phyloP scores from a whole-genome alignment of 1,140 invertebrate species.

The Asbolus verrucosus region DNA sequence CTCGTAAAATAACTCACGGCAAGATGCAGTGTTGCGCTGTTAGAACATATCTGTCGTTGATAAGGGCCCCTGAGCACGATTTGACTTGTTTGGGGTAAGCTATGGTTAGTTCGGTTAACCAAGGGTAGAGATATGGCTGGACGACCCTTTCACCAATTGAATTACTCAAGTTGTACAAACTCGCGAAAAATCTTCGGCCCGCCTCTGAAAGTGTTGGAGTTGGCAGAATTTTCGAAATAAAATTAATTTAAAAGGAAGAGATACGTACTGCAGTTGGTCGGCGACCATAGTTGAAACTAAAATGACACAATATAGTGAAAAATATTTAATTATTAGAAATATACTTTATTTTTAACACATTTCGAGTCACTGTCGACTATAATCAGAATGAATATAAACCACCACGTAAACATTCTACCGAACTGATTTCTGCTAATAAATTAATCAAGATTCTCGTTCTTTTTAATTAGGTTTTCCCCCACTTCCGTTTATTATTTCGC shows the following conservation, averaged over 20 bases:
- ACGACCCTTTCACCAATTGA: neutral
- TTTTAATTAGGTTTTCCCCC: constrained; percentile 27
- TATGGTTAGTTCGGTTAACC: constrained; percentile 2
- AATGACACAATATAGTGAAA: constrained; percentile 1
- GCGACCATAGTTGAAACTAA: constrained; percentile 6
- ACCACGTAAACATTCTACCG: constrained; percentile 4
- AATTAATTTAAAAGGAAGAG: too few species aligned
- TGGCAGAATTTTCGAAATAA: too few species aligned
- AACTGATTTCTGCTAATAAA: neutral
- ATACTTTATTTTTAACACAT: constrained; percentile 18
- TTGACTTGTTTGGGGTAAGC: neutral
- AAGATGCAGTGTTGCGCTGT: constrained; percentile 5
- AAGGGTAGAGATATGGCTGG: constrained; percentile 6
- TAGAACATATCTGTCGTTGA: constrained; percentile 16
- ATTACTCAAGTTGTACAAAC: neutral
- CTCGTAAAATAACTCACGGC: constrained; percentile 9
- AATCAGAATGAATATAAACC: constrained; percentile 6
- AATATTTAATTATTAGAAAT: neutral
- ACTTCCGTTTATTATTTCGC: too few species aligned
- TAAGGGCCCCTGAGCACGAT: constrained; percentile 2
- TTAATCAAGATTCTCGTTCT: neutral
- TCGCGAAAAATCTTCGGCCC: constrained; percentile 7
- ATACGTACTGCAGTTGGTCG: constrained; percentile 2
- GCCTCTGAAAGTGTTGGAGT: constrained; percentile 14
- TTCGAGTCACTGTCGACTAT: neutral